These are phyloP conservation scores for Poeciliopsis prolifica DNA, from an alignment of 2,113 vertebrate species.

Conservation along the genomic window DNA sequence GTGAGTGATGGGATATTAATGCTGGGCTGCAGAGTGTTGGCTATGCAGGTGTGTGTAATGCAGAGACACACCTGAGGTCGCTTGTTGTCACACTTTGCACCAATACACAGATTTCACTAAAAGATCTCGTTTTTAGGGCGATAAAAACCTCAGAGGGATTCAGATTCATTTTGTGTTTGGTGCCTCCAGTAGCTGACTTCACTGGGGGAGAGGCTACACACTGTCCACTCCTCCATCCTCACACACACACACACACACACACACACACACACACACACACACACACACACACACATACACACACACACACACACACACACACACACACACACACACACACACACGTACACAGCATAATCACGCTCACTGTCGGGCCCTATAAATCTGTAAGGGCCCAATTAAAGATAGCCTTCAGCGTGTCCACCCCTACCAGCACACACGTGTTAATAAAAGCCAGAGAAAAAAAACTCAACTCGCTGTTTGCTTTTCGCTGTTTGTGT, in stretches of 20 bases:
- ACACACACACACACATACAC: slow-evolving; percentile 64
- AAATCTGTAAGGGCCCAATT: slow-evolving; percentile 77
- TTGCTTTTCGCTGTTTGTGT: slow-evolving; percentile 27
- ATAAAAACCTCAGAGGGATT: slow-evolving; percentile 54
- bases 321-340: slow-evolving; percentile 61
- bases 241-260: slow-evolving; percentile 64
- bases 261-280: slow-evolving; percentile 57
- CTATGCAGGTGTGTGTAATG: background rate
- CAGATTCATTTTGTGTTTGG: slow-evolving; percentile 28
- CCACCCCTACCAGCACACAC: slow-evolving; percentile 53
- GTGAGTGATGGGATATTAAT: background rate
- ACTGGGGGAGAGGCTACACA: slow-evolving; percentile 64
- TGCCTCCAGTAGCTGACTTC: slow-evolving; percentile 68
- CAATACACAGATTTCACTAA: slow-evolving; percentile 65
- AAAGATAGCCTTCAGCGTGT: slow-evolving; percentile 74
- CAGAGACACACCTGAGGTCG: slow-evolving; percentile 32
- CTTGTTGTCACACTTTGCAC: slow-evolving; percentile 54
- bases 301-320: slow-evolving; percentile 64
- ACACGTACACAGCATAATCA: slow-evolving; percentile 69
- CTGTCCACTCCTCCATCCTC: slow-evolving; percentile 65
- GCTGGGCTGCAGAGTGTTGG: background rate
- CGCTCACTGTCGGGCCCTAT: slow-evolving; percentile 76
- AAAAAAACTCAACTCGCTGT: background rate
- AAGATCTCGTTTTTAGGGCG: slow-evolving; percentile 68
- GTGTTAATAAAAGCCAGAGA: slow-evolving; percentile 9